phyloP scores from a whole-genome alignment of 2,113 vertebrate genomes.

The Bos indicus region DNA sequence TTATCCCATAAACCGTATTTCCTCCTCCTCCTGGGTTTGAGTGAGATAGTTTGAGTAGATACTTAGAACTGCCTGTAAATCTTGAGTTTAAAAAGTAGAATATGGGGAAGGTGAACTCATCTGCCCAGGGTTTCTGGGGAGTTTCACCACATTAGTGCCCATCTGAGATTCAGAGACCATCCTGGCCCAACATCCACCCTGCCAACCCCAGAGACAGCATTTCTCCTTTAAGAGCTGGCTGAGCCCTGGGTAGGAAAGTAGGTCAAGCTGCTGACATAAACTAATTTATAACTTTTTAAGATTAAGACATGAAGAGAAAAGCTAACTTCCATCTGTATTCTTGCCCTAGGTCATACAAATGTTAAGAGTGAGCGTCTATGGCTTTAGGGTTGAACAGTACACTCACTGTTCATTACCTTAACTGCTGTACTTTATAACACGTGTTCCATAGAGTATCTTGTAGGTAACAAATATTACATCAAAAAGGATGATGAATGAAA shows the following conservation, averaged over 20 bases:
- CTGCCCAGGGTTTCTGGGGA: neutral
- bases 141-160: neutral
- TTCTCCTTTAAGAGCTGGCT: neutral
- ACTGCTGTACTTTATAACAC: neutral
- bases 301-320: neutral
- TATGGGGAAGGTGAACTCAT: neutral
- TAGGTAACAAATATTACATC: neutral
- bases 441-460: neutral
- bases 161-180: neutral
- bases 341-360: neutral
- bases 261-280: neutral
- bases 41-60: neutral
- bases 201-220: neutral
- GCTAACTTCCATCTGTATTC: neutral
- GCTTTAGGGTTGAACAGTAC: neutral
- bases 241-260: neutral
- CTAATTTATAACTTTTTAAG: neutral
- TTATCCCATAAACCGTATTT: neutral
- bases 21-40: neutral
- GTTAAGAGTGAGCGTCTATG: neutral
- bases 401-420: neutral
- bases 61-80: neutral
- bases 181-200: neutral
- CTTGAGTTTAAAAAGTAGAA: neutral
- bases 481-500: neutral